Evolutionary conservation across 2,888 invertebrate genomes (phyloP).

Genomic region (Sycophila texana): DNA sequence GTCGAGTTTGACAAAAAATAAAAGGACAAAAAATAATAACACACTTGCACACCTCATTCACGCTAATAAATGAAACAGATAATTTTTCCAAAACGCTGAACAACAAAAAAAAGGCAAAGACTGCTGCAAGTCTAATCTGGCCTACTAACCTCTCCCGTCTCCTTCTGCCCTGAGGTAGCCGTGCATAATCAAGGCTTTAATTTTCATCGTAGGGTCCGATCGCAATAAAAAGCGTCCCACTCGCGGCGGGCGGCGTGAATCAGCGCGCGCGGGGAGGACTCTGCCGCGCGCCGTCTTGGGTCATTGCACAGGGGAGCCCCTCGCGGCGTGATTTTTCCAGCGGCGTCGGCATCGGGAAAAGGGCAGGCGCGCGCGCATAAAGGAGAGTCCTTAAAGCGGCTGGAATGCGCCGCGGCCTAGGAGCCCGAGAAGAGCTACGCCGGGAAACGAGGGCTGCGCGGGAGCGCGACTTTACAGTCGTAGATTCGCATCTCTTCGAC

Average conservation of each 20-base stretch:
- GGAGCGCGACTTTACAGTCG: constrained; percentile 46
- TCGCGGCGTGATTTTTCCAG: neutral
- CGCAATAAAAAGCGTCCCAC: neutral
- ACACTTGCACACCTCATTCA: too few species aligned
- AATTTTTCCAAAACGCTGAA: too few species aligned
- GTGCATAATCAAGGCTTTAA: too few species aligned
- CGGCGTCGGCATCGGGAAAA: constrained; percentile 24
- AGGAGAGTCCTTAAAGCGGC: constrained; percentile 44
- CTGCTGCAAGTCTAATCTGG: too few species aligned
- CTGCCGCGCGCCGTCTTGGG: neutral
- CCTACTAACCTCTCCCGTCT: too few species aligned
- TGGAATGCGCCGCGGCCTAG: constrained; percentile 34
- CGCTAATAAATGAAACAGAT: too few species aligned
- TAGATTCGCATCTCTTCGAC: constrained; percentile 45
- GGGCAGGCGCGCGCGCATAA: constrained; percentile 25
- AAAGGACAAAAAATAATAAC: too few species aligned
- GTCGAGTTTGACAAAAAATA: too few species aligned
- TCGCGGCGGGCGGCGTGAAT: constrained; percentile 3
- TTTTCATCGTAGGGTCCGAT: too few species aligned
- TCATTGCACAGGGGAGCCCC: neutral
- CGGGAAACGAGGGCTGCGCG: constrained; percentile 44
- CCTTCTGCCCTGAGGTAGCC: too few species aligned
- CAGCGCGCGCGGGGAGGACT: neutral
- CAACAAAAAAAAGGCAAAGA: too few species aligned
- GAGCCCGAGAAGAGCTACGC: neutral